These are phyloP conservation scores for Drosophila quasianomalipes DNA, from an alignment of 2,888 invertebrate species.

Conservation along the genomic window DNA sequence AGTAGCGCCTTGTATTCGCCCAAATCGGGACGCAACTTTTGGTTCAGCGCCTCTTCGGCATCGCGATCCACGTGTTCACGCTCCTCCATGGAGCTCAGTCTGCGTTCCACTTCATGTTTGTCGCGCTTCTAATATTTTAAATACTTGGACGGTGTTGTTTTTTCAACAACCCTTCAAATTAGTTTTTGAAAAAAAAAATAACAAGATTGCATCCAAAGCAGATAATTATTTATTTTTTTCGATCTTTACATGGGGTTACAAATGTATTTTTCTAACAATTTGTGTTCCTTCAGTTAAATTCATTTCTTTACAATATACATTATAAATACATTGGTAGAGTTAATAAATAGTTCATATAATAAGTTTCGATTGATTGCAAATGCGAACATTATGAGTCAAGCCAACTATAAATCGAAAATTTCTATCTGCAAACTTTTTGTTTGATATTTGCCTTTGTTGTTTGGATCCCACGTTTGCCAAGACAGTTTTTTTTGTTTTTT, in stretches of 20 bases:
- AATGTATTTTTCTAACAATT: slow-evolving; percentile 27
- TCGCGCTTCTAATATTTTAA: no score
- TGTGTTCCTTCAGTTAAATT: slow-evolving; percentile 54
- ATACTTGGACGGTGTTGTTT: neutral
- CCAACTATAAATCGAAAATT: slow-evolving; percentile 41
- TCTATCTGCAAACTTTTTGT: slow-evolving; percentile 16
- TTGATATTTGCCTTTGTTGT: slow-evolving; percentile 3
- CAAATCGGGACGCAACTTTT: no score
- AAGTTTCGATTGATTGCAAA: slow-evolving; percentile 78
- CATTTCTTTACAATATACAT: slow-evolving; percentile 62
- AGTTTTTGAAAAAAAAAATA: neutral
- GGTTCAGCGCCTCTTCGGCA: no score
- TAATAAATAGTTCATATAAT: slow-evolving; percentile 61
- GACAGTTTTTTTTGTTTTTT: neutral
- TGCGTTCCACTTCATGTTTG: no score
- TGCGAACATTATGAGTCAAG: slow-evolving; percentile 79
- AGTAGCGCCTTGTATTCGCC: no score
- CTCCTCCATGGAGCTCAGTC: no score
- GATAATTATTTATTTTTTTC: slow-evolving; percentile 18
- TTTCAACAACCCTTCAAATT: neutral
- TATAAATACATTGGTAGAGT: slow-evolving; percentile 57
- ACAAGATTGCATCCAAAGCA: slow-evolving; percentile 11
- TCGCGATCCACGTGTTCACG: no score
- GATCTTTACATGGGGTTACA: slow-evolving; percentile 1
- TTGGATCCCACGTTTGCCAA: slow-evolving; percentile 10